Evolutionary conservation across 2,888 invertebrate species (phyloP), one percentile per base, ranked within the genome.

Genomic region (Dione juno): DNA sequence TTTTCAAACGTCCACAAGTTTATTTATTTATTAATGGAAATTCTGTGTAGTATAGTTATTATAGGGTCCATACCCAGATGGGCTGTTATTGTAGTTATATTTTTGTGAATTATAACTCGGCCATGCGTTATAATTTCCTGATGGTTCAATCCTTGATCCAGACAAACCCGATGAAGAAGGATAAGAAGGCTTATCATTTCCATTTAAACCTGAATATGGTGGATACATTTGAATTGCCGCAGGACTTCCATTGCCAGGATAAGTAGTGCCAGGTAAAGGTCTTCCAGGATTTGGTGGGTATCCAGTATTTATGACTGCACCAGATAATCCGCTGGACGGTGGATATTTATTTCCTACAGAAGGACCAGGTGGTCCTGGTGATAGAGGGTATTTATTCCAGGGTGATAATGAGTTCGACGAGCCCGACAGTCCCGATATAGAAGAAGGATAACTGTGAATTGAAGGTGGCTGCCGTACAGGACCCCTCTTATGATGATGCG

Each of bases 131-230:
- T 14, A 35, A 64, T 64, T 35, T 48, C 16, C 16, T 50, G 64
- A 13, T 37, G 64, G 64, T 37, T 50, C 50, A 21, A 64, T 52
- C 19, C 52, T 50, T 7, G 64, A 52, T 37, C 64, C 64, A 19
- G 64, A 64, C 14, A 64, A 64, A 10, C 64, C 52, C 13, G 48
- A 40, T 21, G 64, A 64, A 8, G 64, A 7, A 37, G 64, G 64
- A 64, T 64, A 64, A 14, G 64, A 40, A 7, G 64, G 64, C 11
- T 40, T 50, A 45, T 21, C 14, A 28, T 61, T 45, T 45, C 11
- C 7, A 3, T 19, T 19, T 13, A 19, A 10, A 19, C 37, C 10
- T 52, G 64, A 14, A 50, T 40, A 40, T 64, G 40, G 40, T 21
- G 37, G 52, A 52, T 52, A 52, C 6, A 14, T 9, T 64, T 37